A percentile compares a stretch with the other conserved stretches of the same genome.
phyloP scores from a whole-genome alignment of 2,113 vertebrate species.

The Pomatorhinus ruficollis region DNA sequence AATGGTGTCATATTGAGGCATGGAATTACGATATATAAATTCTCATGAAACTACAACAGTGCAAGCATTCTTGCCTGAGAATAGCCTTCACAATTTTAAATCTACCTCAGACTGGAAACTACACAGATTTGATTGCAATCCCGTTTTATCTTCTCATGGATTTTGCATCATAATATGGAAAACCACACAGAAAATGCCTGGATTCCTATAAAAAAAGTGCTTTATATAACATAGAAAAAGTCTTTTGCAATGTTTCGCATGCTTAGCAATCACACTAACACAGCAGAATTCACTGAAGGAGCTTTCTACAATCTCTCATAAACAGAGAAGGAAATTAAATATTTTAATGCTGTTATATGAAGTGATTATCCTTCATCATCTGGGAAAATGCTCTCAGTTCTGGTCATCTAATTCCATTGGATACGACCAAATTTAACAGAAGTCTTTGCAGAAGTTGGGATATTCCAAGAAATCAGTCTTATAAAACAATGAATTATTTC shows the following conservation, averaged over 20 bases:
- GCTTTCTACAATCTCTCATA: background rate
- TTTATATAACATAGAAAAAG: background rate
- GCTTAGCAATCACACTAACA: background rate
- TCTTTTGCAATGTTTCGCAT: background rate
- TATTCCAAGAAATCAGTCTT: background rate
- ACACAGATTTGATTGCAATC: background rate
- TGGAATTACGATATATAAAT: background rate
- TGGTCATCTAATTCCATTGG: background rate
- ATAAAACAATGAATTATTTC: background rate
- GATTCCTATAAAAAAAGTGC: background rate
- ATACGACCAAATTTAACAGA: background rate
- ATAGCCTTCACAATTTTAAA: background rate
- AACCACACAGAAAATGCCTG: background rate
- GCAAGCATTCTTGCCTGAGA: background rate
- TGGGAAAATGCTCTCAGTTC: background rate
- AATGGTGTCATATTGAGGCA: background rate
- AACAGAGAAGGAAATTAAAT: constrained; percentile 26
- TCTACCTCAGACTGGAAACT: background rate
- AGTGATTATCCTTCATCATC: background rate
- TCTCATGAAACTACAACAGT: background rate
- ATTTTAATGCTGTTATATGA: background rate
- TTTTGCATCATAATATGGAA: background rate
- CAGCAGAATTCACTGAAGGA: background rate
- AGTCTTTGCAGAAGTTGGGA: background rate
- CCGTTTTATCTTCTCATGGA: background rate